Evolutionary conservation across 2,797 vertebrate species (phyloP), one percentile per base, ranked within the genome.

Genomic region (Megalops cyprinoides): DNA sequence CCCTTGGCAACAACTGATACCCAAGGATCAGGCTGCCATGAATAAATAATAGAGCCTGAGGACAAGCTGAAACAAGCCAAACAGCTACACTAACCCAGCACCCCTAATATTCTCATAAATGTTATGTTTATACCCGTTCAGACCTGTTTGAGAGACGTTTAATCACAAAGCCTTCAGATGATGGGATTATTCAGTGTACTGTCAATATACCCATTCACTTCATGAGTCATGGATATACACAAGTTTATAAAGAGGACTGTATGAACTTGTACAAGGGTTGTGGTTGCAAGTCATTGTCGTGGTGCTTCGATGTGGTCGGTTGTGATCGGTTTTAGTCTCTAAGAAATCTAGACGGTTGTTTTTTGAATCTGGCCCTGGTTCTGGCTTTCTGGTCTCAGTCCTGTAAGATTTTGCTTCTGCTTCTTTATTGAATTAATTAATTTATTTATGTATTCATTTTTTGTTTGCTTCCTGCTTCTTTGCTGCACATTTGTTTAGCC

Each of bases 31-130:
- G 79, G 75, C 78, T 74, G 62, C 74, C 76, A 85, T 87, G 84
- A 87, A 86, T 86, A 83, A 86, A 85, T 85, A 83, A 86, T 71
- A 74, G 76, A 48, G 69, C 79, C 82, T 78, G 25, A 55, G 81
- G 84, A 80, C 81, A 79, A 69, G 15, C 49, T 69, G 73, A 79
- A 69, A 76, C 48, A 79, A 46, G 55, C 42, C 56, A 79, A 77
- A 75, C 76, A 79, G 73, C 73, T 74, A 79, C 82, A 81, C 67
- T 31, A 44, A 48, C 75, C 71, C 51, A 78, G 78, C 76, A 79
- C 74, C 75, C 77, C 56, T 75, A 78, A 75, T 79, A 65, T 69
- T 71, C 67, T 42, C 20, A 15, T 18, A n/a, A 39, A 23, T 18
- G 23, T 56, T 46, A 23, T 18, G 23, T 56, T 46, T 74, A 28